phyloP scores from a whole-genome alignment of 1,140 invertebrate species.

The Branchinecta lynchi region DNA sequence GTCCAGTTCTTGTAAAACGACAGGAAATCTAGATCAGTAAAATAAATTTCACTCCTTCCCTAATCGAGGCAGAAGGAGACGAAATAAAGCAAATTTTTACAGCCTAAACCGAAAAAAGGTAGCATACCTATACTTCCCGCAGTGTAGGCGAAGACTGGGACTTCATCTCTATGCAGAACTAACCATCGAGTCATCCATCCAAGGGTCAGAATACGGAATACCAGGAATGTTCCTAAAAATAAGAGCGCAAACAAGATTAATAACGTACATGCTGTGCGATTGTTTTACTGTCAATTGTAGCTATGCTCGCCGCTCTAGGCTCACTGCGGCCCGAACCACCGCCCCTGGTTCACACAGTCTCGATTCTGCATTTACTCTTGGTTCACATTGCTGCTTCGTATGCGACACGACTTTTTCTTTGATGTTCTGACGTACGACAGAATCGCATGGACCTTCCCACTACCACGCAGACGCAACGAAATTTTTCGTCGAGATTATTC shows the following conservation, averaged over 20 bases:
- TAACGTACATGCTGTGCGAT: background rate
- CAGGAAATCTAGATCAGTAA: background rate
- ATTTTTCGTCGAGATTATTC: too few relatives aligned
- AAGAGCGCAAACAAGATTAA: background rate
- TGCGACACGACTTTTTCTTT: too few relatives aligned
- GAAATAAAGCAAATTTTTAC: background rate
- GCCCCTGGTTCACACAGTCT: too few relatives aligned
- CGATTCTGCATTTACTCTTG: too few relatives aligned
- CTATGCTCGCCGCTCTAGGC: too few relatives aligned
- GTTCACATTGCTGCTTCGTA: too few relatives aligned
- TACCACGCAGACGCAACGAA: too few relatives aligned
- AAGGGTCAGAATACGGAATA: conserved; percentile 36
- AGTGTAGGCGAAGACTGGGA: conserved; percentile 31
- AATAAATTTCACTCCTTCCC: background rate
- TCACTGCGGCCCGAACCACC: too few relatives aligned
- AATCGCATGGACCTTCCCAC: too few relatives aligned
- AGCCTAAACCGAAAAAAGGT: background rate
- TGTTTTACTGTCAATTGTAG: too few relatives aligned
- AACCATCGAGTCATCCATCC: conserved; percentile 41
- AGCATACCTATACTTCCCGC: conserved; percentile 30
- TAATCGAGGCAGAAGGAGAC: background rate
- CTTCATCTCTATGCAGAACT: conserved; percentile 32
- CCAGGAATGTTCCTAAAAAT: conserved; percentile 34
- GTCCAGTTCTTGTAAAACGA: background rate
- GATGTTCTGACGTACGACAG: too few relatives aligned